Conservation (phyloP, 2,888 invertebrate genomes). For the Phrixothrix hirtus region DNA sequence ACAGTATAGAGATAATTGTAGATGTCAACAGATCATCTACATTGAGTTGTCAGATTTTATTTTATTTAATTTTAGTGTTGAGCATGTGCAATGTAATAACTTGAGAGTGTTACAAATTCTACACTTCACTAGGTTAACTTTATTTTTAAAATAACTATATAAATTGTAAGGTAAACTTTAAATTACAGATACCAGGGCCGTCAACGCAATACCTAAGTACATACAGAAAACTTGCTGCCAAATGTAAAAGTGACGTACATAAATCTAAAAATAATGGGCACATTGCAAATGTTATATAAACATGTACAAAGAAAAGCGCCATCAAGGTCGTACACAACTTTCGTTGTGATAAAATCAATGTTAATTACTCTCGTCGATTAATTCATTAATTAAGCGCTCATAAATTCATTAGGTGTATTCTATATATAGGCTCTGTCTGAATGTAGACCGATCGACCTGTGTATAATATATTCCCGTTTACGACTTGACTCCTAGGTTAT, state of each 20-base stretch:
- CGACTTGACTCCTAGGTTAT: no score
- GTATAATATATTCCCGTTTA: not conserved
- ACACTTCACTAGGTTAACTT: no score
- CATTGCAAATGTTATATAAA: conserved; percentile 6
- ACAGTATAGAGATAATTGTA: no score
- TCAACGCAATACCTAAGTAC: conserved; percentile 7
- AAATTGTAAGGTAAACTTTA: no score
- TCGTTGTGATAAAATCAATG: conserved; percentile 15
- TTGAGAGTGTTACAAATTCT: no score
- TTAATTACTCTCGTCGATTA: conserved; percentile 8
- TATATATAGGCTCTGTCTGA: not conserved
- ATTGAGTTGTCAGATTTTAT: no score
- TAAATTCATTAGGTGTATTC: not conserved
- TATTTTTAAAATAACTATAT: no score
- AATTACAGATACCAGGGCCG: not conserved
- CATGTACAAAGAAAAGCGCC: conserved; percentile 11
- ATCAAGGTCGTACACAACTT: conserved; percentile 14
- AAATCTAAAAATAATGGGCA: conserved; percentile 45
- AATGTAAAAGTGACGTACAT: conserved; percentile 44
- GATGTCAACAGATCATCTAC: no score
- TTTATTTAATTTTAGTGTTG: no score
- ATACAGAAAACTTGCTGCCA: conserved; percentile 34
- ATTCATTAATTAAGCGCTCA: conserved; percentile 13
- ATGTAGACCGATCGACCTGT: not conserved
- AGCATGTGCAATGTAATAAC: no score